Evolutionary conservation across 2,113 vertebrate genomes (phyloP).

Genomic region (Phaethornis superciliosus): DNA sequence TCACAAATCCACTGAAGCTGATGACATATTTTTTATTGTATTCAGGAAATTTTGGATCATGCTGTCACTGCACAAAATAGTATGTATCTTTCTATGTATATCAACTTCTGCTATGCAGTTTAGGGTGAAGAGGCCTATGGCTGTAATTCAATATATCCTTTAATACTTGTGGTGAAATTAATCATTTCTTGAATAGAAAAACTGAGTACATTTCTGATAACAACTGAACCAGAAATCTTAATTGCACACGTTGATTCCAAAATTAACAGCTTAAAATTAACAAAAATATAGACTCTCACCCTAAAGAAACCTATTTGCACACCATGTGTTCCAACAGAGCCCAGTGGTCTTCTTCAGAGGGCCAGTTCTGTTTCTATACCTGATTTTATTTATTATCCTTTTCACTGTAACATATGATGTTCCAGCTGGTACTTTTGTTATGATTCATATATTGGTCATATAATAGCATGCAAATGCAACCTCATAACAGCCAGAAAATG

Average conservation of each 20-base stretch:
- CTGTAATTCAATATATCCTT: background rate
- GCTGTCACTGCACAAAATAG: background rate
- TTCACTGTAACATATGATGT: background rate
- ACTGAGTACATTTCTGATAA: background rate
- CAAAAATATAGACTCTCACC: background rate
- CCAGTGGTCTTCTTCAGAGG: background rate
- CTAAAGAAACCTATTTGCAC: background rate
- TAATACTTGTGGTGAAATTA: background rate
- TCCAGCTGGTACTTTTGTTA: background rate
- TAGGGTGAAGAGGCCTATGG: background rate
- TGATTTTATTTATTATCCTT: background rate
- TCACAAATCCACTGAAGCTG: background rate
- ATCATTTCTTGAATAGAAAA: background rate
- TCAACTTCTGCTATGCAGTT: background rate
- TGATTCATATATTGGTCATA: background rate
- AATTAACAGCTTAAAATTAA: background rate
- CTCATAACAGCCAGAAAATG: background rate
- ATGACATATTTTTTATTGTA: background rate
- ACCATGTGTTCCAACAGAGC: background rate
- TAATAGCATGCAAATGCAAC: background rate
- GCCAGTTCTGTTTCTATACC: background rate
- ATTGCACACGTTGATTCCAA: background rate
- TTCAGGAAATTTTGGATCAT: background rate
- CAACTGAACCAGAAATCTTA: background rate
- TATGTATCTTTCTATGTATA: background rate